These are phyloP conservation scores for Colletes latitarsis DNA, from an alignment of 1,140 invertebrate genomes.

Conservation along the genomic window DNA sequence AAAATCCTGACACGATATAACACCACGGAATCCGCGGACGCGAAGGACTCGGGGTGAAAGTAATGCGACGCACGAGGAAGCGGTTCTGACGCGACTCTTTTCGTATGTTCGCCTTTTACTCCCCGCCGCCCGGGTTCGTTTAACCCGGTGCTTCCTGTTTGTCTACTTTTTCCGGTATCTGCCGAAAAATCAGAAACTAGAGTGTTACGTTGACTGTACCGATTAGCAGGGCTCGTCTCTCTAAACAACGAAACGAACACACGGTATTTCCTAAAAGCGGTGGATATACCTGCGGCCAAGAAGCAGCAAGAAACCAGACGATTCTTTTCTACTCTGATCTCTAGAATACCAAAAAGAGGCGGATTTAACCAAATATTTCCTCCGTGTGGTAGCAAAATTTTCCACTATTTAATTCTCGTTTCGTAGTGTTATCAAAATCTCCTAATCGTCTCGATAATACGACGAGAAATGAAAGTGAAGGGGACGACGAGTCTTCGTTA, in stretches of 20 bases:
- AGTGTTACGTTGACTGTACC: conserved; percentile 23
- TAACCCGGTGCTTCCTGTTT: conserved; percentile 9
- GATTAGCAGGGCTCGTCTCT: conserved; percentile 3
- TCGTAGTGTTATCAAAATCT: too few species aligned
- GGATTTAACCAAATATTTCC: too few species aligned
- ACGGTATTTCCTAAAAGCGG: conserved; percentile 18
- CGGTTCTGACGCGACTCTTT: neutral
- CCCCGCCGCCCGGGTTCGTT: neutral
- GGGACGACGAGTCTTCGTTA: too few species aligned
- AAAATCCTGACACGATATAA: conserved; percentile 34
- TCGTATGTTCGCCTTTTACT: too few species aligned
- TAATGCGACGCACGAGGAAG: conserved; percentile 8
- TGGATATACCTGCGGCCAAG: conserved; percentile 3
- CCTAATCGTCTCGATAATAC: too few species aligned
- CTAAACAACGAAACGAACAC: conserved; percentile 24
- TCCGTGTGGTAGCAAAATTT: too few species aligned
- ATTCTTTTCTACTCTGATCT: neutral
- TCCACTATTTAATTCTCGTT: too few species aligned
- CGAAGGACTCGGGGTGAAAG: conserved; percentile 31
- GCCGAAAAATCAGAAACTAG: conserved; percentile 23
- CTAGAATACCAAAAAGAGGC: too few species aligned
- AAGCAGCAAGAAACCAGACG: too few species aligned
- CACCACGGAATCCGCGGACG: conserved; percentile 3
- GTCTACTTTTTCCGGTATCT: conserved; percentile 7
- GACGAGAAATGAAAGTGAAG: too few species aligned